Evolutionary conservation across 2,888 invertebrate genomes (phyloP).

Genomic region (Lottia scabra): DNA sequence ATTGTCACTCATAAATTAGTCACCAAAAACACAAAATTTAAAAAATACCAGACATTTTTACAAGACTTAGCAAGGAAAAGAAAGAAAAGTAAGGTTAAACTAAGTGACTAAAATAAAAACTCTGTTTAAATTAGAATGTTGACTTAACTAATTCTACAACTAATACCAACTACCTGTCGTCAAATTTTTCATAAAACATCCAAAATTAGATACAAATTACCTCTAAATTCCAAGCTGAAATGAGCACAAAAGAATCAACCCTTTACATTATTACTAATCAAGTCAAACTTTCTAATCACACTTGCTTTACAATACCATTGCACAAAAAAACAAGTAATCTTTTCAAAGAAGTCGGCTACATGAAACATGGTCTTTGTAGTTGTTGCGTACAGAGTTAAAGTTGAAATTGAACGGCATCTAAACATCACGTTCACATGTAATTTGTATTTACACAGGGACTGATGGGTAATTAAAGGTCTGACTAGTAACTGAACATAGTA

Average conservation of each 20-base stretch:
- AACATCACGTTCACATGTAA: slow-evolving; percentile 3
- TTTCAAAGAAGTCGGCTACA: neutral
- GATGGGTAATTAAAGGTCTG: neutral
- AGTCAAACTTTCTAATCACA: too few species aligned
- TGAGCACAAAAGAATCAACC: too few species aligned
- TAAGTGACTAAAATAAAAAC: neutral
- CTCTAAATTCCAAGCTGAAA: too few species aligned
- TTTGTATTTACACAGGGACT: slow-evolving; percentile 1
- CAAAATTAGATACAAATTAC: too few species aligned
- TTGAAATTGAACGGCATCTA: neutral
- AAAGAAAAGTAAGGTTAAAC: neutral
- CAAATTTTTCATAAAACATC: too few species aligned
- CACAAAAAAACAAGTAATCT: too few species aligned
- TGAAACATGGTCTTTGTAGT: neutral
- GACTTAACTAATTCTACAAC: neutral
- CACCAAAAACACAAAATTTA: too few species aligned
- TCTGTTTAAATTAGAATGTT: neutral
- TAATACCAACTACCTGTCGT: neutral
- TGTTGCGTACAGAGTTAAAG: neutral
- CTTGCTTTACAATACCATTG: too few species aligned
- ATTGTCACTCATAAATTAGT: too few species aligned
- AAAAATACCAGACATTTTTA: neutral
- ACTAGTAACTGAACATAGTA: neutral
- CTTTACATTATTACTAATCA: too few species aligned
- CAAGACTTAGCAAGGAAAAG: neutral